Conservation (phyloP, 2,113 vertebrate genomes). For the Poeciliopsis turrubarensis region DNA sequence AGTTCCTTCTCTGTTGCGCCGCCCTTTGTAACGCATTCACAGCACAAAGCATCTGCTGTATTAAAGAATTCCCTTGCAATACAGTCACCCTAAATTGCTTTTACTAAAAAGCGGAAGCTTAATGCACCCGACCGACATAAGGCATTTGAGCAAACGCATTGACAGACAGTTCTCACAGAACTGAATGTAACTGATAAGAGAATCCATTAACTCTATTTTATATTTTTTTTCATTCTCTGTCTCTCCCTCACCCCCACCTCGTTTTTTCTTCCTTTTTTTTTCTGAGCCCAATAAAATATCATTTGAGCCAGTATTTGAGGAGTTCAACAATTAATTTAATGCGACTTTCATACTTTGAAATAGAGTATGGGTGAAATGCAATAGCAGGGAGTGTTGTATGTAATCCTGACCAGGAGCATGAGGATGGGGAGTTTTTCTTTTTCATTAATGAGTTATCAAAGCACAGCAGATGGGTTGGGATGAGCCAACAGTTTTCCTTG, state of each 20-base stretch:
- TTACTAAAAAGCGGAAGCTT: slow-evolving; percentile 69
- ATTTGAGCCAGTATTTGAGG: slow-evolving; percentile 60
- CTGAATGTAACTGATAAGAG: slow-evolving; percentile 73
- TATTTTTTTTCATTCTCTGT: slow-evolving; percentile 61
- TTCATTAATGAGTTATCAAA: slow-evolving; percentile 82
- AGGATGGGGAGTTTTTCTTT: slow-evolving; percentile 70
- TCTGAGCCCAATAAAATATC: slow-evolving; percentile 55
- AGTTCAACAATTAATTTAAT: slow-evolving; percentile 71
- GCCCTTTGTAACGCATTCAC: slow-evolving; percentile 61
- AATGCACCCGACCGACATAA: slow-evolving; percentile 66
- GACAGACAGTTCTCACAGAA: slow-evolving; percentile 70
- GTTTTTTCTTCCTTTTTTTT: neutral
- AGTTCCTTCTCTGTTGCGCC: slow-evolving; percentile 49
- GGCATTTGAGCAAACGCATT: slow-evolving; percentile 64
- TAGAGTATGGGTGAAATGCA: slow-evolving; percentile 66
- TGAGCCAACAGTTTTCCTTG: slow-evolving; percentile 71
- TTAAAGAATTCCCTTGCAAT: slow-evolving; percentile 65
- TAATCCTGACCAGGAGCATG: slow-evolving; percentile 77
- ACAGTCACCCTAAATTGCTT: slow-evolving; percentile 70
- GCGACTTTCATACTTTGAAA: slow-evolving; percentile 65
- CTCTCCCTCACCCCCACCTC: slow-evolving; percentile 30
- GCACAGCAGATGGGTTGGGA: slow-evolving; percentile 75
- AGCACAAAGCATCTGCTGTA: slow-evolving; percentile 53
- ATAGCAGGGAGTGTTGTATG: slow-evolving; percentile 58
- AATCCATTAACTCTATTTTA: slow-evolving; percentile 73